These are phyloP conservation scores for Euwallacea fornicatus DNA, from an alignment of 1,140 invertebrate genomes.

Conservation along the genomic window DNA sequence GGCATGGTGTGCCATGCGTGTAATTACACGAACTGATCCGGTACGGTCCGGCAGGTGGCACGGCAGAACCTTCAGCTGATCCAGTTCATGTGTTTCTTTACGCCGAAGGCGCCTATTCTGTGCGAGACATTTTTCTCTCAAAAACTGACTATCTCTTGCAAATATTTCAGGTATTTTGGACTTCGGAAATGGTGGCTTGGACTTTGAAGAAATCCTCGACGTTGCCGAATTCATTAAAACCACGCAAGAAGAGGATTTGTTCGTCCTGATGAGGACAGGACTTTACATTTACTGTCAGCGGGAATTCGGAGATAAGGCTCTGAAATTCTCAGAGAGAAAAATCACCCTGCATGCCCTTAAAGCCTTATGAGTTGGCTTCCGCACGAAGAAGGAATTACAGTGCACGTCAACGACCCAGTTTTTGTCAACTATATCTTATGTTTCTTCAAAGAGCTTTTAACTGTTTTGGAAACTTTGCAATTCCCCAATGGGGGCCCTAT, in stretches of 20 bases:
- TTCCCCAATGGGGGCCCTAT: slow-evolving; percentile 61
- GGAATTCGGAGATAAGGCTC: slow-evolving; percentile 57
- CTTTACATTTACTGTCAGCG: slow-evolving; percentile 92
- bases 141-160: background rate
- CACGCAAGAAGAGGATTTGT: slow-evolving; percentile 78
- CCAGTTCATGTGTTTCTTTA: too few species aligned
- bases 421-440: slow-evolving; percentile 55
- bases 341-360: background rate
- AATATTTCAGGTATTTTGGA: slow-evolving; percentile 55
- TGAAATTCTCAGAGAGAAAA: background rate
- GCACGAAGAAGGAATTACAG: slow-evolving; percentile 46
- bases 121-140: background rate
- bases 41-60: too few species aligned
- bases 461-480: slow-evolving; percentile 56
- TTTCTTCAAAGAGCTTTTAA: slow-evolving; percentile 57
- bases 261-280: slow-evolving; percentile 84
- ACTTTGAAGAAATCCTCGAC: slow-evolving; percentile 64
- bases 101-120: too few species aligned
- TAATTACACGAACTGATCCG: too few species aligned
- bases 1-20: too few species aligned
- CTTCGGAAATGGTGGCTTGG: slow-evolving; percentile 74
- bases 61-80: too few species aligned
- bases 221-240: slow-evolving; percentile 70
- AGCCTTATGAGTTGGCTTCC: slow-evolving; percentile 31
- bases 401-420: slow-evolving; percentile 56